Conservation (phyloP, 2,888 invertebrate genomes). For the Synergus japonicus region DNA sequence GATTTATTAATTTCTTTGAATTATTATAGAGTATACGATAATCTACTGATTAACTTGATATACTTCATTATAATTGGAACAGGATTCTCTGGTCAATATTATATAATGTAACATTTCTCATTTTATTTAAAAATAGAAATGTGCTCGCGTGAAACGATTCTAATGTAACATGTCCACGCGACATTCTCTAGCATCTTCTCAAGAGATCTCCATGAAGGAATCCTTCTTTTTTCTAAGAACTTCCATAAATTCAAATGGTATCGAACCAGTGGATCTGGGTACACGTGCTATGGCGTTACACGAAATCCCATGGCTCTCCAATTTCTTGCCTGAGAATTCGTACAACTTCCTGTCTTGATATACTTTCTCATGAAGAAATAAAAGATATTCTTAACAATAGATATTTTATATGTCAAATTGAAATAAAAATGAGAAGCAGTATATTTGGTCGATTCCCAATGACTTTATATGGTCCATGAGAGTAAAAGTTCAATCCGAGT, state of each 20-base stretch:
- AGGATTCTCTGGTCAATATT: no score
- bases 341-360: no score
- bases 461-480: conserved; percentile 53
- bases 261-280: conserved; percentile 39
- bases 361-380: no score
- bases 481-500: conserved; percentile 64
- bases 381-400: no score
- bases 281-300: conserved; percentile 23
- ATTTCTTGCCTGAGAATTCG: conserved; percentile 22
- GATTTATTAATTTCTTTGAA: not conserved
- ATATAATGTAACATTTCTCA: no score
- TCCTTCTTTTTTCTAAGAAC: conserved; percentile 42
- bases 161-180: conserved; percentile 12
- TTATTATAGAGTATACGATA: no score
- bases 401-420: no score
- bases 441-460: no score
- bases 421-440: not conserved
- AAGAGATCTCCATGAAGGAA: conserved; percentile 13
- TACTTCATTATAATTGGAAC: no score
- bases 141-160: conserved; percentile 30
- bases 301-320: conserved; percentile 37
- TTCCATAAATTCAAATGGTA: conserved; percentile 42
- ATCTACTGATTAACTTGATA: no score
- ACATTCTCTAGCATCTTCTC: conserved; percentile 24
- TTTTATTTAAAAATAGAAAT: not conserved